Evolutionary conservation across 1,140 invertebrate genomes (phyloP).

Genomic region (Cecropterus lyciades): DNA sequence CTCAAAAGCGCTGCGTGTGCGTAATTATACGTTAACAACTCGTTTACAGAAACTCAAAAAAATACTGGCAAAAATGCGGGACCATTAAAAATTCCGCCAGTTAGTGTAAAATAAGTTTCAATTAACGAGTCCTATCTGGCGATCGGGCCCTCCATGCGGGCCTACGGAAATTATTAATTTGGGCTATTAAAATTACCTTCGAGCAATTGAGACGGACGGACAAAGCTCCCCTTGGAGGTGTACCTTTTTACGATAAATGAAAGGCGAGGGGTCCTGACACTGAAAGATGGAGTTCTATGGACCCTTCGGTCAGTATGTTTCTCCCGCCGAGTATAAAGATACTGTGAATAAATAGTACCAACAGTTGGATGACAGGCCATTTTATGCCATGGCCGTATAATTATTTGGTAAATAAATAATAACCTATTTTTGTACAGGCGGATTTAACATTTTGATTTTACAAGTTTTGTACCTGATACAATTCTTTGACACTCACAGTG

Average conservation of each 20-base stretch:
- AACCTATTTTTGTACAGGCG: too few species aligned
- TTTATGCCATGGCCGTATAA: too few species aligned
- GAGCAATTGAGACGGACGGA: slow-evolving; percentile 33
- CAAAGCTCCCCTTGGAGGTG: slow-evolving; percentile 27
- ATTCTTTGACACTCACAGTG: too few species aligned
- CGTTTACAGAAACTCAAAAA: not conserved
- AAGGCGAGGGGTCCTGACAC: slow-evolving; percentile 32
- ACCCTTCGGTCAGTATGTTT: slow-evolving; percentile 28
- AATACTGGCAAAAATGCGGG: slow-evolving; percentile 14
- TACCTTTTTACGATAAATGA: slow-evolving; percentile 35
- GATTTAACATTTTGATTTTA: too few species aligned
- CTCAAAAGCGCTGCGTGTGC: not conserved
- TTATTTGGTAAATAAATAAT: too few species aligned
- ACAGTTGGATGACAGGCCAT: too few species aligned
- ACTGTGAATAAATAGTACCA: not conserved
- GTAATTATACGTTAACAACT: not conserved
- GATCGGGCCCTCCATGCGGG: slow-evolving; percentile 37
- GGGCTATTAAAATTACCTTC: slow-evolving; percentile 41
- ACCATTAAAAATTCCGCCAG: slow-evolving; percentile 38
- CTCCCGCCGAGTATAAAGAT: slow-evolving; percentile 15
- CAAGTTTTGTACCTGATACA: too few species aligned
- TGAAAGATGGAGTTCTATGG: slow-evolving; percentile 29
- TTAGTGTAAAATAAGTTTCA: slow-evolving; percentile 40
- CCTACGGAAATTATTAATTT: slow-evolving; percentile 50
- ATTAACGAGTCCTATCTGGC: slow-evolving; percentile 33